Base-by-base conservation (phyloP, 2,797 vertebrate genomes). In the Merluccius polli region DNA sequence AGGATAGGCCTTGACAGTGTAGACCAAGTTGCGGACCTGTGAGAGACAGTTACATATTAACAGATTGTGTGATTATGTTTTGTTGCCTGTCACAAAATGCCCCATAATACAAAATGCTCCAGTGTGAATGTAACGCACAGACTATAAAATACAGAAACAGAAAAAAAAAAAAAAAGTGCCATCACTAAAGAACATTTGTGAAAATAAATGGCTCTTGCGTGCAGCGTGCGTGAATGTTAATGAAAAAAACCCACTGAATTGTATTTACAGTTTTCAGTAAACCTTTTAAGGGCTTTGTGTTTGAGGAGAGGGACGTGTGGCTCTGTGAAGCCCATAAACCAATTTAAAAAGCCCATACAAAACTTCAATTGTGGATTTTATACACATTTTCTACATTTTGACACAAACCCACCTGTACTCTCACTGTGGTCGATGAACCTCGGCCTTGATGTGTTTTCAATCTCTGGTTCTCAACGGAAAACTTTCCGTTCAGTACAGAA, bases 381-480 rank as follows among this genome's bases (percentile, higher is more conserved):
- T 27, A 65, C 3, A 35, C 33, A 35, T 8, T 35, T 71, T 32
- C 5, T 12, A 70, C 71, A 36, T 13, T 0, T 27, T 35, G 1
- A 0, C n/a, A 63, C 70, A 13, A 71, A 75, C 88, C 74, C 80
- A 97, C 95, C 78, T 98, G 95, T 5, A 95, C 95, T 32, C 94
- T 93, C 32, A 95, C 88, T 33, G 94, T 96, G 7, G 94, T 82
- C 30, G 96, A 90, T 0, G 77, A 89, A 13, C 95, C 94, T 79
- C 84, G 93, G 77, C 97, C 93, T 65, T 98, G 96, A 74, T 95
- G 95, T 0, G 89, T 95, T 91, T 98, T 98, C 89, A 94, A 90
- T 33, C 93, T 93, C 35, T 81, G 90, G 87, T 93, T 97, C 83
- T 96, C 95, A 0, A 0, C 0, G 0, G 96, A 98, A 88, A 94